These are phyloP conservation scores for Anthonomus grandis DNA, from an alignment of 1,140 invertebrate species.

Conservation along the genomic window DNA sequence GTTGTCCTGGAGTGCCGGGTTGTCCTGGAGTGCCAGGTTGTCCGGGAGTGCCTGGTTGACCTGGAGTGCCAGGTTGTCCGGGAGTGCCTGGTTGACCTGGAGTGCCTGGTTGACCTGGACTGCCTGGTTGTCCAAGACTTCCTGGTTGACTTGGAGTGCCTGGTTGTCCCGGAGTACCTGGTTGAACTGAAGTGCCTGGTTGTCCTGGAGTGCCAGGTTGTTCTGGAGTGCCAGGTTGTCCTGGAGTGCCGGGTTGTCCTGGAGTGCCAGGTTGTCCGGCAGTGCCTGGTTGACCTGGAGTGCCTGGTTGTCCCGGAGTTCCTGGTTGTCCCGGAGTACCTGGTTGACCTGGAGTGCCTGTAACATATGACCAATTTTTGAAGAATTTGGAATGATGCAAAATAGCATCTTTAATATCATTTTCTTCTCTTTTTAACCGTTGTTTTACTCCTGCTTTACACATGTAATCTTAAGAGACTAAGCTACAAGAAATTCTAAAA, in stretches of 20 bases:
- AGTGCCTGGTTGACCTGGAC: neutral
- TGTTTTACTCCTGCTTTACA: too few relatives aligned
- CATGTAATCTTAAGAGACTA: too few relatives aligned
- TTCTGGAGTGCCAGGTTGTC: constrained; percentile 8
- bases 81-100: constrained; percentile 31
- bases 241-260: constrained; percentile 22
- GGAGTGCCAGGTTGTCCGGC: constrained; percentile 28
- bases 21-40: too few relatives aligned
- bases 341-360: neutral
- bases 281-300: constrained; percentile 32
- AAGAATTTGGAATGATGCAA: too few relatives aligned
- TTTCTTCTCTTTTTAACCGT: too few relatives aligned
- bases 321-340: constrained; percentile 8
- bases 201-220: neutral
- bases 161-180: neutral
- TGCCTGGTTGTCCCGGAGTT: constrained; percentile 27
- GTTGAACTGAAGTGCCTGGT: neutral
- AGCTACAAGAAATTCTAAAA: too few relatives aligned
- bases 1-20: neutral
- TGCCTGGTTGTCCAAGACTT: neutral
- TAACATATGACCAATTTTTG: too few relatives aligned
- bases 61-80: constrained; percentile 16
- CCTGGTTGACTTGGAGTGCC: constrained; percentile 19
- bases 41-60: neutral
- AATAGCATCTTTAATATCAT: too few relatives aligned